Conservation (phyloP, 2,888 invertebrate genomes). For the Acleris cristana region DNA sequence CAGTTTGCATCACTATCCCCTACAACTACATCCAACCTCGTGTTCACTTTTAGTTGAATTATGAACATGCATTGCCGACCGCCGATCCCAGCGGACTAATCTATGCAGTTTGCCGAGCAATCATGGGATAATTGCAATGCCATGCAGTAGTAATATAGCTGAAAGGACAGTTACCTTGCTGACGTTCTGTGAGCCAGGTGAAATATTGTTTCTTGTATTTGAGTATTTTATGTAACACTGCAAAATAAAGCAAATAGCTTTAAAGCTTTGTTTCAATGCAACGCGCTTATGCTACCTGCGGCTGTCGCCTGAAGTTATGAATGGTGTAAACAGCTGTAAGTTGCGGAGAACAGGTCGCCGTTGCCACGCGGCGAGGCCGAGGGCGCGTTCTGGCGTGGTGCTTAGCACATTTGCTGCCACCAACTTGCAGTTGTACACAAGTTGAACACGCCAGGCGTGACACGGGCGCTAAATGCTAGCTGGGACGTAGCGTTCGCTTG, state of each 20-base stretch:
- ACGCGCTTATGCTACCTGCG: conserved; percentile 30
- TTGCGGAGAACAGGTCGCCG: conserved; percentile 2
- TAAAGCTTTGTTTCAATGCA: conserved; percentile 16
- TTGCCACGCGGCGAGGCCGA: too few relatives aligned
- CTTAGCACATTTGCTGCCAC: too few relatives aligned
- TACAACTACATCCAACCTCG: too few relatives aligned
- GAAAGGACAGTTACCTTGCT: neutral
- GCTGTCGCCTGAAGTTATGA: conserved; percentile 56
- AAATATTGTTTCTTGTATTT: conserved; percentile 1
- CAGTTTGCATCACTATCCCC: too few relatives aligned
- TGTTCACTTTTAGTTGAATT: conserved; percentile 46
- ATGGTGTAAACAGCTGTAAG: conserved; percentile 50
- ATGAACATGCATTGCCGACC: conserved; percentile 48
- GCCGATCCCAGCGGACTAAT: conserved; percentile 48
- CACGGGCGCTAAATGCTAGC: neutral
- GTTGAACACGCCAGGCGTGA: too few relatives aligned
- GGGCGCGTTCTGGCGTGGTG: too few relatives aligned
- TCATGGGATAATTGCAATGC: conserved; percentile 40
- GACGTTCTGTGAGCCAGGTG: neutral
- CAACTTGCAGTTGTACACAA: too few relatives aligned
- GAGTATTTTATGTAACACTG: neutral
- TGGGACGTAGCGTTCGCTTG: conserved; percentile 2
- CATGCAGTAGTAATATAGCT: neutral
- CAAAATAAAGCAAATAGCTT: conserved; percentile 13
- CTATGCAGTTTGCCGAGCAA: conserved; percentile 41